Conservation (phyloP, 2,113 vertebrate species). For the Sphyrna mokarran region DNA sequence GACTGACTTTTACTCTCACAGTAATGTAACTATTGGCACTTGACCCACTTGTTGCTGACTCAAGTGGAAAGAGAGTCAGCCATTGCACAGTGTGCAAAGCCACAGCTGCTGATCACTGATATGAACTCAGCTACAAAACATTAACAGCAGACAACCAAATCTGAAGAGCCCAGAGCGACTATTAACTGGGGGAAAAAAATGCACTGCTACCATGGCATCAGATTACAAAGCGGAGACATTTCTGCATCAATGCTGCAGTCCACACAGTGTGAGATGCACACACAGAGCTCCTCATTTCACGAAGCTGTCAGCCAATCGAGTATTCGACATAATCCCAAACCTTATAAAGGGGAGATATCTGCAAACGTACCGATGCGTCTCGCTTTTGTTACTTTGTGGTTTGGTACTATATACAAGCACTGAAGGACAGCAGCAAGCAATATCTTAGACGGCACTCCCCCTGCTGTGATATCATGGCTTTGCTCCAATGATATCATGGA, state of each 20-base stretch:
- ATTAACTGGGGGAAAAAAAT: not conserved
- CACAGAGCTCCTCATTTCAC: not conserved
- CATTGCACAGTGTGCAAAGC: not conserved
- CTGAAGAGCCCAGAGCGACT: slow-evolving; percentile 17
- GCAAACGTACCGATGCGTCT: not conserved
- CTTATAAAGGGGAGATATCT: not conserved
- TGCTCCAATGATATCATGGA: not conserved
- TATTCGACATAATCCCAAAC: not conserved
- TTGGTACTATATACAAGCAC: not conserved
- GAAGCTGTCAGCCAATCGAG: not conserved
- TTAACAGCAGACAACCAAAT: slow-evolving; percentile 20
- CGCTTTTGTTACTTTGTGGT: not conserved
- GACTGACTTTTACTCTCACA: not conserved
- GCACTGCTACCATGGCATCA: not conserved
- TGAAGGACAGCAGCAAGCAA: not conserved
- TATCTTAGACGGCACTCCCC: not conserved
- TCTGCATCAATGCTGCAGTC: not conserved
- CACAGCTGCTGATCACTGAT: slow-evolving; percentile 1
- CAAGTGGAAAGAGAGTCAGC: not conserved
- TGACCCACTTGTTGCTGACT: slow-evolving; percentile 25
- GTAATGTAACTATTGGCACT: slow-evolving; percentile 26
- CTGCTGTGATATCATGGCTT: not conserved
- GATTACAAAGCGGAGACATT: slow-evolving; percentile 17
- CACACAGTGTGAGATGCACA: slow-evolving; percentile 4
- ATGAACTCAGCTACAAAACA: slow-evolving; percentile 21